These are phyloP conservation scores for Dryoscopus gambensis DNA, from an alignment of 2,113 vertebrate genomes.

Conservation along the genomic window DNA sequence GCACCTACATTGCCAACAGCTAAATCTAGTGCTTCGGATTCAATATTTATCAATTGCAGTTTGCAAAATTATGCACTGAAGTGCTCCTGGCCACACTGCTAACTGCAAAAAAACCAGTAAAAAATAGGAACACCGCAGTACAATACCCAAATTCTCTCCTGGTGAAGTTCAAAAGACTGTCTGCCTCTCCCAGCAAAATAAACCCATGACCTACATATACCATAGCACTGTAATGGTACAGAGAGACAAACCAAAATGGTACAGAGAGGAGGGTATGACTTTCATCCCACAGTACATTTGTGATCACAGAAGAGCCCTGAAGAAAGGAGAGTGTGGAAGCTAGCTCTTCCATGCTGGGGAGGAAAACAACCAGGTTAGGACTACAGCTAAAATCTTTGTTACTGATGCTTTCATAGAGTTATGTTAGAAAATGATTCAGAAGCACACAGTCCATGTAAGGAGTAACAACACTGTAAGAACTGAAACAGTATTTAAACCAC, in stretches of 20 bases:
- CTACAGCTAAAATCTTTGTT: not conserved
- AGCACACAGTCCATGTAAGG: not conserved
- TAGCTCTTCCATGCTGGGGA: not conserved
- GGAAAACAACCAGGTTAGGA: not conserved
- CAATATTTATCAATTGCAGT: not conserved
- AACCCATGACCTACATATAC: not conserved
- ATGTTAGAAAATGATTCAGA: not conserved
- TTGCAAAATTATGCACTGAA: not conserved
- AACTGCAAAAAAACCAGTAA: not conserved
- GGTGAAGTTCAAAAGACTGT: not conserved
- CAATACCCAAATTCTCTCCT: not conserved
- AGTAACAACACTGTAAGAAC: not conserved
- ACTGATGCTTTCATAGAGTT: not conserved
- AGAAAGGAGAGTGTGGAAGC: not conserved
- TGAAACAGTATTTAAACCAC: not conserved
- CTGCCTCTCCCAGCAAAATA: not conserved
- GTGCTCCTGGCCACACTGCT: not conserved
- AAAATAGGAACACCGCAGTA: not conserved
- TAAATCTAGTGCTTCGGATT: not conserved
- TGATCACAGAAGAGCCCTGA: not conserved
- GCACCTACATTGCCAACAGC: not conserved
- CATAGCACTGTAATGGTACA: not conserved
- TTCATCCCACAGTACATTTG: not conserved
- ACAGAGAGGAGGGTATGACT: not conserved
- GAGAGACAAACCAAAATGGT: not conserved